Conservation (phyloP, 2,888 invertebrate species). For the Ormyrus nitidulus region DNA sequence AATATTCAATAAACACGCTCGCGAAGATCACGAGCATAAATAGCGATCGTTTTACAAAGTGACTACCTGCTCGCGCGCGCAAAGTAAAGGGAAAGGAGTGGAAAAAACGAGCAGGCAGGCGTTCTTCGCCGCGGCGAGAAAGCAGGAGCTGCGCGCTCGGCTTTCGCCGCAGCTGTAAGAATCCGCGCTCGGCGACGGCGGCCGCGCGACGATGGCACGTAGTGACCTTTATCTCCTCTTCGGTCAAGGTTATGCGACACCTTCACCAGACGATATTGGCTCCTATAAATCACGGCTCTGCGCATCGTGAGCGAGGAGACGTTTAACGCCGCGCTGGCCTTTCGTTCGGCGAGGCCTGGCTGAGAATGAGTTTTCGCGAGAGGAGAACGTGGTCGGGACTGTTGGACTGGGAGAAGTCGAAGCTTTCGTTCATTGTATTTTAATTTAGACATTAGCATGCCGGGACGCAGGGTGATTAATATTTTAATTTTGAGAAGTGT, state of each 20-base stretch:
- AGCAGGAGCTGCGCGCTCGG: constrained; percentile 7
- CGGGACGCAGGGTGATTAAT: too few species aligned
- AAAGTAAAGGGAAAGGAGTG: constrained; percentile 22
- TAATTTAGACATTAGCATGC: too few species aligned
- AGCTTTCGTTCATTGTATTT: too few species aligned
- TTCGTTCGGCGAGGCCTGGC: too few species aligned
- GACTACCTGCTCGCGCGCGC: constrained; percentile 17
- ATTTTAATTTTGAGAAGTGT: too few species aligned
- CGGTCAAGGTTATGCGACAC: constrained; percentile 40
- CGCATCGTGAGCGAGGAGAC: background rate
- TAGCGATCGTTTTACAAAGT: constrained; percentile 42
- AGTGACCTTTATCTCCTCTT: constrained; percentile 24
- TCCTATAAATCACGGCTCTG: constrained; percentile 19
- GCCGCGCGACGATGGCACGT: background rate
- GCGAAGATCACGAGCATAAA: constrained; percentile 36
- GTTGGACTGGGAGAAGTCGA: too few species aligned
- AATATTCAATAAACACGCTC: too few species aligned
- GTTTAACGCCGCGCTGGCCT: too few species aligned
- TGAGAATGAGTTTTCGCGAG: too few species aligned
- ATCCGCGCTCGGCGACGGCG: constrained; percentile 5
- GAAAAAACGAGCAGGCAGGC: constrained; percentile 1
- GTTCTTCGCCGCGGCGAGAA: constrained; percentile 21
- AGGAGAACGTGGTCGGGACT: too few species aligned
- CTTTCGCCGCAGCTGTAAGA: constrained; percentile 20
- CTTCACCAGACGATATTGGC: constrained; percentile 33